Evolutionary conservation across 23 tunicate genomes (phyloP).

Genomic region (Halocynthia aurantium): DNA sequence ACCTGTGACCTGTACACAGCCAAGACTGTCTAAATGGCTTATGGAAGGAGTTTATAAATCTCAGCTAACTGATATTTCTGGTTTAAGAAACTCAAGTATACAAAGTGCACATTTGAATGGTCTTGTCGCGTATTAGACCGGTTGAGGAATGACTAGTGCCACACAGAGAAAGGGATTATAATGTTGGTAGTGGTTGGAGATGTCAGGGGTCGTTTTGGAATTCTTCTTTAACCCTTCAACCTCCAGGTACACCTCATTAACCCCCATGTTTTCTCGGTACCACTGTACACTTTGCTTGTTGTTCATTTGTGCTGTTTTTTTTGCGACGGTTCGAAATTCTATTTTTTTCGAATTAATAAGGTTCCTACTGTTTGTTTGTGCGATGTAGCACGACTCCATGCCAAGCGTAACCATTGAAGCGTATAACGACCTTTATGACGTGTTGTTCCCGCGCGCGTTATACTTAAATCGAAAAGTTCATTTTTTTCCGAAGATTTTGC

Average conservation of each 20-base stretch:
- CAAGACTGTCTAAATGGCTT: constrained; percentile 28
- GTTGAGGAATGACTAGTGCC: background rate
- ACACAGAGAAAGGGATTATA: background rate
- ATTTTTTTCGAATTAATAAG: background rate
- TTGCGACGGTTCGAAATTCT: background rate
- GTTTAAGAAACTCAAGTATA: constrained; percentile 14
- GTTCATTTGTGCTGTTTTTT: too few species aligned
- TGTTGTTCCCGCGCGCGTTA: too few species aligned
- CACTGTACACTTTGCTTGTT: background rate
- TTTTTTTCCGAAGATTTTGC: too few species aligned
- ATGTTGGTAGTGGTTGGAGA: background rate
- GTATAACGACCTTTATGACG: background rate
- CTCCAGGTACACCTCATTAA: background rate
- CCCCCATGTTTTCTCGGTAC: background rate
- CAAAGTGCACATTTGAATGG: constrained; percentile 1
- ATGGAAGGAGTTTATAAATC: constrained; percentile 21
- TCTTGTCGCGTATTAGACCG: constrained; percentile 4
- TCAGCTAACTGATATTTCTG: constrained; percentile 7
- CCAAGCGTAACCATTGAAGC: background rate
- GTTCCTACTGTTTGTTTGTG: background rate
- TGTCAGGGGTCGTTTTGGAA: background rate
- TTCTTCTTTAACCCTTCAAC: background rate
- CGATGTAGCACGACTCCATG: background rate
- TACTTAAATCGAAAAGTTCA: too few species aligned
- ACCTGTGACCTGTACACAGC: constrained; percentile 59